Percentiles rank a stretch among this genome's conserved stretches.
Evolutionary conservation across 2,113 vertebrate species (phyloP).

Genomic region (Apodemus sylvaticus): DNA sequence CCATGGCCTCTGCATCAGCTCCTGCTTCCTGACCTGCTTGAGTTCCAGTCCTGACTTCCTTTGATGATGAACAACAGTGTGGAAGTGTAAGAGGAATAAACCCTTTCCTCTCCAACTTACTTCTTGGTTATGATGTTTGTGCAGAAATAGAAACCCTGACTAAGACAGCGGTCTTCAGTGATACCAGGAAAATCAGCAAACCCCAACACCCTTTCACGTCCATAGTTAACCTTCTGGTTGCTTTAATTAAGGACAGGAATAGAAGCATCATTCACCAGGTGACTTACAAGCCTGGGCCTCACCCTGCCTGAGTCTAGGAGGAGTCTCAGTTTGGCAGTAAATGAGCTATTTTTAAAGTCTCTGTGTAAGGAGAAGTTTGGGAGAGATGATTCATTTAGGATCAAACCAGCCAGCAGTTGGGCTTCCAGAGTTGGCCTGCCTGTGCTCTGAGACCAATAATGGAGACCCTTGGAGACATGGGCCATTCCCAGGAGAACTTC

Average conservation of each 20-base stretch:
- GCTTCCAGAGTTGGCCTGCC: not conserved
- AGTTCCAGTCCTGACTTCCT: too few relatives aligned
- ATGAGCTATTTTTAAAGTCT: constrained; percentile 10
- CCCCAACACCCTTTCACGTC: not conserved
- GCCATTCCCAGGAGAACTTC: not conserved
- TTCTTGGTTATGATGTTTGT: too few relatives aligned
- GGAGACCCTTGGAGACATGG: accelerated
- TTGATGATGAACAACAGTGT: too few relatives aligned
- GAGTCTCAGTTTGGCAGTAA: not conserved
- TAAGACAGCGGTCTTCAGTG: not conserved
- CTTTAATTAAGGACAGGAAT: not conserved
- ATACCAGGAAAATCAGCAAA: not conserved
- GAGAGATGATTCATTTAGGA: not conserved
- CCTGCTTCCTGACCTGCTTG: too few relatives aligned
- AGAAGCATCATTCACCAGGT: not conserved
- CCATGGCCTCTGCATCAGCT: too few relatives aligned
- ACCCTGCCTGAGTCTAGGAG: not conserved
- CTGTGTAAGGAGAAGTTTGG: constrained; percentile 17
- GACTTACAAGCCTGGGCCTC: not conserved
- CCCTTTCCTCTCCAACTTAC: too few relatives aligned
- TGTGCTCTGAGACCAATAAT: not conserved
- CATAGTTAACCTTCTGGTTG: not conserved
- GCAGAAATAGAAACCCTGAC: too few relatives aligned
- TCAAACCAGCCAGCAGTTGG: not conserved
- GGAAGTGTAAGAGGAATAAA: too few relatives aligned